A percentile compares a stretch with the other conserved stretches of the same genome.
These are phyloP conservation scores for Dolichotis patagonum DNA, from an alignment of 2,113 vertebrate genomes.

Conservation along the genomic window DNA sequence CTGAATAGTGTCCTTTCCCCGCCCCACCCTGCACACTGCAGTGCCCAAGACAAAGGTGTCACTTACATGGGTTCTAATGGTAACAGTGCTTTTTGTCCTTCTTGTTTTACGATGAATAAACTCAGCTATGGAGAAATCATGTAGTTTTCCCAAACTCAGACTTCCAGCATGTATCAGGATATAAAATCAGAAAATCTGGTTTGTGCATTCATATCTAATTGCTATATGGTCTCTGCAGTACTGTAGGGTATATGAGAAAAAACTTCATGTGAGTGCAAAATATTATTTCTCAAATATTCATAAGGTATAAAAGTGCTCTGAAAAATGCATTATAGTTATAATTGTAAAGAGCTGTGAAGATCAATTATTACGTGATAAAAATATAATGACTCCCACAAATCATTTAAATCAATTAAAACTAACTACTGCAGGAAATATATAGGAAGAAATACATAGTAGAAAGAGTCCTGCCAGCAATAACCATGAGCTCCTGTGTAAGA, in stretches of 20 bases:
- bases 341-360: not conserved
- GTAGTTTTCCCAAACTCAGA: not conserved
- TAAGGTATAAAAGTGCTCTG: not conserved
- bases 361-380: not conserved
- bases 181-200: not conserved
- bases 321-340: not conserved
- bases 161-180: not conserved
- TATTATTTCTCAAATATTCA: not conserved
- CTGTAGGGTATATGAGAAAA: not conserved
- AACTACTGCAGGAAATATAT: not conserved
- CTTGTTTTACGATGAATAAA: not conserved
- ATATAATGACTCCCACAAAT: not conserved
- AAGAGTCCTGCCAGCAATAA: not conserved
- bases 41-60: not conserved
- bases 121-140: not conserved
- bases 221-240: not conserved
- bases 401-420: not conserved
- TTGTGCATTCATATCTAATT: not conserved
- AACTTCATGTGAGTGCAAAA: not conserved
- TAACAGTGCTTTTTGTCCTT: not conserved
- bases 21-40: not conserved
- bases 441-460: not conserved
- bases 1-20: not conserved
- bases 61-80: not conserved
- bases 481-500: not conserved